phyloP scores from a whole-genome alignment of 2,113 vertebrate species.

The Oncorhynchus gorbuscha region DNA sequence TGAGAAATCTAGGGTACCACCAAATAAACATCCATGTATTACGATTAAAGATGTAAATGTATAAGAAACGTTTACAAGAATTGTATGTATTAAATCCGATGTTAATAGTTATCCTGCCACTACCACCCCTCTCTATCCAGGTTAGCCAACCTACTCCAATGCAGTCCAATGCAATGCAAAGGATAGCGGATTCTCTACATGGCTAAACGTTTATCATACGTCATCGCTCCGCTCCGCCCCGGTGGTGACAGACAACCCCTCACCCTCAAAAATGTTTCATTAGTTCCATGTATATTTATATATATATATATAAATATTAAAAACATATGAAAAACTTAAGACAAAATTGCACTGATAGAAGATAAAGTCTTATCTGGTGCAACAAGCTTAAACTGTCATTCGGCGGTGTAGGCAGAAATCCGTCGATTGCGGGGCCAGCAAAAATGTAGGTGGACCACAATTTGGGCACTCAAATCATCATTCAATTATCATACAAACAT shows the following conservation, averaged over 20 bases:
- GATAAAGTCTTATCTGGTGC: no score
- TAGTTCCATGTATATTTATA: not conserved
- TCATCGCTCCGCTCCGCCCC: constrained; percentile 63
- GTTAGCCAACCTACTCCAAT: not conserved
- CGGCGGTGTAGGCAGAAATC: no score
- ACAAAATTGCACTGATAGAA: no score
- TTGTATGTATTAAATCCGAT: constrained; percentile 6
- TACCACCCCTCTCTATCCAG: not conserved
- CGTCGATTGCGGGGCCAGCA: no score
- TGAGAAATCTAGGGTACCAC: not conserved
- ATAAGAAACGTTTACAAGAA: not conserved
- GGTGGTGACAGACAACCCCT: not conserved
- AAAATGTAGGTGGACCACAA: no score
- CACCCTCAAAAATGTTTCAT: not conserved
- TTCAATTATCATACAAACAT: no score
- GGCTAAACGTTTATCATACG: constrained; percentile 30
- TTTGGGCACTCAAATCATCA: no score
- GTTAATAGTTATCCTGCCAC: constrained; percentile 22
- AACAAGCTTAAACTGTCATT: no score
- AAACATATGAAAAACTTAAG: no score
- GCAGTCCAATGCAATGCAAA: not conserved
- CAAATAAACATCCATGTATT: not conserved
- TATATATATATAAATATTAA: no score
- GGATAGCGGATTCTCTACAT: constrained; percentile 11
- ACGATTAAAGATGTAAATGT: not conserved